phyloP scores from a whole-genome alignment of 2,113 vertebrate genomes.

The Oncorhynchus gorbuscha region DNA sequence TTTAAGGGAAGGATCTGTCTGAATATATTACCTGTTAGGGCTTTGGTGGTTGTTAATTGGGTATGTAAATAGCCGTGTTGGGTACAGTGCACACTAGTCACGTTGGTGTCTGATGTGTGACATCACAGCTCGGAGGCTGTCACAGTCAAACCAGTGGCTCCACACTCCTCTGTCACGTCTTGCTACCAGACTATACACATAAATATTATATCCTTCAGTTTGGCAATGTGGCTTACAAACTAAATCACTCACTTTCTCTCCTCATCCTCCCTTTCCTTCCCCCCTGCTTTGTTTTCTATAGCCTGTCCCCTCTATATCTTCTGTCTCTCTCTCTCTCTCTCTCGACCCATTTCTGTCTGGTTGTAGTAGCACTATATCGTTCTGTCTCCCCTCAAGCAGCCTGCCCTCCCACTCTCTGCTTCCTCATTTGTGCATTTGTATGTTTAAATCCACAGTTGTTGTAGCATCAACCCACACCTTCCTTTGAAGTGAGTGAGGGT shows the following conservation, averaged over 20 bases:
- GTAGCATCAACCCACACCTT: conserved; percentile 13
- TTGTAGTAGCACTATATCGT: neutral
- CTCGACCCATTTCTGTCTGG: neutral
- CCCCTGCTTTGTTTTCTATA: neutral
- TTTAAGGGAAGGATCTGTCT: too few relatives aligned
- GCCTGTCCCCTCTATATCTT: neutral
- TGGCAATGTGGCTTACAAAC: neutral
- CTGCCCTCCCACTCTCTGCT: too few relatives aligned
- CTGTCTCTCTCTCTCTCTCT: neutral
- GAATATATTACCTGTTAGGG: too few relatives aligned
- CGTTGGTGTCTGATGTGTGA: neutral
- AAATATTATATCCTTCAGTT: neutral
- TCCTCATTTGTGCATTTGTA: too few relatives aligned
- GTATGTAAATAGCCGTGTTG: neutral
- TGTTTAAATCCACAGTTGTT: too few relatives aligned
- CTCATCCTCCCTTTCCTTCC: neutral
- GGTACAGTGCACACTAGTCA: too few relatives aligned
- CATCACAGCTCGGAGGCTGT: neutral
- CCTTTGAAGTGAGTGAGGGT: conserved; percentile 27
- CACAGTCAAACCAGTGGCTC: neutral
- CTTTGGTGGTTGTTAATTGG: neutral
- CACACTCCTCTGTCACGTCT: neutral
- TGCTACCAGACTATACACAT: neutral
- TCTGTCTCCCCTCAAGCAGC: too few relatives aligned
- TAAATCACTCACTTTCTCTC: neutral